Percentiles rank a stretch among this genome's conserved stretches.
Conservation (phyloP, 2,888 invertebrate species). For the Zhengitettix transpicula region DNA sequence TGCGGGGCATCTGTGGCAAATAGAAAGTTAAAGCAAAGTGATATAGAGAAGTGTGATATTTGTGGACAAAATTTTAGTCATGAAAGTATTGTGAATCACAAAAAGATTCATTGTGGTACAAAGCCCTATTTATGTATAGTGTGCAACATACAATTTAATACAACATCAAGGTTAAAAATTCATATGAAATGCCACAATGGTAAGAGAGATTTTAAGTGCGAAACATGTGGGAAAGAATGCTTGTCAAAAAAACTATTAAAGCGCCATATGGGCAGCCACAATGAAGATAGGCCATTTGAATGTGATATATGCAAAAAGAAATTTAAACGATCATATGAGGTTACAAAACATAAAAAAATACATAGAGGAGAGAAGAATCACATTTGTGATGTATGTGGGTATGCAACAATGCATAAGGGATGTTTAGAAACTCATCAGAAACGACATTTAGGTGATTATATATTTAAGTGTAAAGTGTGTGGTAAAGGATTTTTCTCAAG, state of each 20-base stretch:
- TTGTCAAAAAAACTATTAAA: too few relatives aligned
- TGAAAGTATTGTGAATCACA: neutral
- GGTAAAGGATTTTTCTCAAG: conserved; percentile 9
- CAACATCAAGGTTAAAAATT: neutral
- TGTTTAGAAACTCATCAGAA: conserved; percentile 9
- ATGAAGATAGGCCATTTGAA: conserved; percentile 4
- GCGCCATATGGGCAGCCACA: too few relatives aligned
- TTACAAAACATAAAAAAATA: conserved; percentile 8
- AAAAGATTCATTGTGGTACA: conserved; percentile 1
- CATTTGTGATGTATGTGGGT: conserved; percentile 8
- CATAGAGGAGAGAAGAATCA: conserved; percentile 9
- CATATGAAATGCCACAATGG: too few relatives aligned
- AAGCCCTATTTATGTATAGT: conserved; percentile 7
- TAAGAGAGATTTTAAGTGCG: neutral
- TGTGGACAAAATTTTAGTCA: too few relatives aligned
- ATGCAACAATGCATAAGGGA: conserved; percentile 7
- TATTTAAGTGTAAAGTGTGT: conserved; percentile 8
- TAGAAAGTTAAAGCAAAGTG: neutral
- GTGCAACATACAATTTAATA: conserved; percentile 3
- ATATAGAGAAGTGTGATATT: too few relatives aligned
- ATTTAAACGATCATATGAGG: conserved; percentile 4
- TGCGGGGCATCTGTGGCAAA: too few relatives aligned
- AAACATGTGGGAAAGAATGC: too few relatives aligned
- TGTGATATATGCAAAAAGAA: conserved; percentile 19
- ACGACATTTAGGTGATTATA: conserved; percentile 7